Evolutionary conservation across 2,888 invertebrate species (phyloP).

Genomic region (Synanthedon tipuliformis): DNA sequence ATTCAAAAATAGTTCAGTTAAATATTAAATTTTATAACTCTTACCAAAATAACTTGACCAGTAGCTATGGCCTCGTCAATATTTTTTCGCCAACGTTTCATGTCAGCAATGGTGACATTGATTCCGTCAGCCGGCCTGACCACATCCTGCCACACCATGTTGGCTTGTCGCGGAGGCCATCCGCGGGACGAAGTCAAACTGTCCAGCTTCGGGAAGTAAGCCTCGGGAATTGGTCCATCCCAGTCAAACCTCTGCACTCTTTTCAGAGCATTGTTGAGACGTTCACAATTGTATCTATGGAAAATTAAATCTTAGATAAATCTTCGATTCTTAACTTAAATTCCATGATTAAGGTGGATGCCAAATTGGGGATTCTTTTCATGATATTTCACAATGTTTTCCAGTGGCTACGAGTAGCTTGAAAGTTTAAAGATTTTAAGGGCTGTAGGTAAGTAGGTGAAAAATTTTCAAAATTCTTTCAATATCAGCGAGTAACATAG

Average conservation of each 20-base stretch:
- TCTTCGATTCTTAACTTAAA: too few relatives aligned
- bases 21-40: neutral
- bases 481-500: too few relatives aligned
- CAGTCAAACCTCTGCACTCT: conserved; percentile 75
- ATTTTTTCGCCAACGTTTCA: conserved; percentile 81
- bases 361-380: too few relatives aligned
- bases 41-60: conserved; percentile 71
- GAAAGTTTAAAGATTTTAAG: neutral
- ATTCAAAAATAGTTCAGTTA: too few relatives aligned
- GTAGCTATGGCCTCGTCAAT: conserved; percentile 80
- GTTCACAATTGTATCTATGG: conserved; percentile 79
- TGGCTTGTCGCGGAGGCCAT: conserved; percentile 77
- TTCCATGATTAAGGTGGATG: neutral
- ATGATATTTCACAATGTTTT: neutral
- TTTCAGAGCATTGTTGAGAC: conserved; percentile 77
- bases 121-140: conserved; percentile 75
- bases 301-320: neutral
- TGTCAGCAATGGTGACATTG: conserved; percentile 71
- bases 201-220: conserved; percentile 86
- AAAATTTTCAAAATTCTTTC: too few relatives aligned
- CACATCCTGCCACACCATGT: conserved; percentile 72
- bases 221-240: conserved; percentile 78
- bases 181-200: conserved; percentile 76
- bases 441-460: too few relatives aligned
- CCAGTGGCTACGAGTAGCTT: neutral